Percentiles rank a stretch among this genome's conserved stretches.
Evolutionary conservation across 2,797 vertebrate genomes (phyloP).

Genomic region (Microctenopoma stevenorrisi): DNA sequence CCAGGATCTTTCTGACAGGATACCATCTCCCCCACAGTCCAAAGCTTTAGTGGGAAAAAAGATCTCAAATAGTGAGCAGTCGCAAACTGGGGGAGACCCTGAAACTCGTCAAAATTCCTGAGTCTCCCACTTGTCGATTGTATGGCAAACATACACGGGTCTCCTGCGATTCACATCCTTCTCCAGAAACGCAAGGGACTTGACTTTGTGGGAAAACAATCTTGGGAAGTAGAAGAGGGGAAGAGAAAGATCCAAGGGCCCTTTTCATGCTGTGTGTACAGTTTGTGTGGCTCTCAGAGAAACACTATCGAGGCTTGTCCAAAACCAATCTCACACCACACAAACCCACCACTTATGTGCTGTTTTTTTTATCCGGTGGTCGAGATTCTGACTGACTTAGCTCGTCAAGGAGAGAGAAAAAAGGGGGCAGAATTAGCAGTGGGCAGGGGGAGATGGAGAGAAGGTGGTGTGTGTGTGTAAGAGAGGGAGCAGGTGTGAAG

Average conservation of each 20-base stretch:
- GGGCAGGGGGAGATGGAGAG: slow-evolving; percentile 11
- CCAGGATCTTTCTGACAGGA: slow-evolving; percentile 65
- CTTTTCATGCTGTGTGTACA: slow-evolving; percentile 48
- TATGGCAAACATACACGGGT: slow-evolving; percentile 23
- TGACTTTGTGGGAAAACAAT: slow-evolving; percentile 70
- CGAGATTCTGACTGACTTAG: slow-evolving; percentile 30
- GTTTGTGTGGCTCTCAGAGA: slow-evolving; percentile 44
- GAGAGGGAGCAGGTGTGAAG: slow-evolving; percentile 54
- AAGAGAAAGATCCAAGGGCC: slow-evolving; percentile 14
- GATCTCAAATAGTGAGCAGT: slow-evolving; percentile 28
- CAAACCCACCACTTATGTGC: slow-evolving; percentile 22
- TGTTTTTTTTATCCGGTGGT: slow-evolving; percentile 31
- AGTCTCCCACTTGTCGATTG: slow-evolving; percentile 42
- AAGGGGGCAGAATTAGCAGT: slow-evolving; percentile 10
- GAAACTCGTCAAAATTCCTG: slow-evolving; percentile 54
- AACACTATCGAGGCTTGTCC: slow-evolving; percentile 14
- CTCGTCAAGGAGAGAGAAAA: slow-evolving; percentile 20
- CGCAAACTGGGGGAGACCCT: slow-evolving; percentile 36
- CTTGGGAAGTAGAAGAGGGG: slow-evolving; percentile 43
- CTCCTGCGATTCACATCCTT: slow-evolving; percentile 52
- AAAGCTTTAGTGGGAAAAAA: slow-evolving; percentile 53
- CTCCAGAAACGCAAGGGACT: slow-evolving; percentile 34
- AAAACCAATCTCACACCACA: slow-evolving; percentile 30
- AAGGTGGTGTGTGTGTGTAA: not conserved
- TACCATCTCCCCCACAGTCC: slow-evolving; percentile 46